Evolutionary conservation across 2,888 invertebrate genomes (phyloP), one percentile per base, ranked within the genome.

Genomic region (Cheilosia impressa): DNA sequence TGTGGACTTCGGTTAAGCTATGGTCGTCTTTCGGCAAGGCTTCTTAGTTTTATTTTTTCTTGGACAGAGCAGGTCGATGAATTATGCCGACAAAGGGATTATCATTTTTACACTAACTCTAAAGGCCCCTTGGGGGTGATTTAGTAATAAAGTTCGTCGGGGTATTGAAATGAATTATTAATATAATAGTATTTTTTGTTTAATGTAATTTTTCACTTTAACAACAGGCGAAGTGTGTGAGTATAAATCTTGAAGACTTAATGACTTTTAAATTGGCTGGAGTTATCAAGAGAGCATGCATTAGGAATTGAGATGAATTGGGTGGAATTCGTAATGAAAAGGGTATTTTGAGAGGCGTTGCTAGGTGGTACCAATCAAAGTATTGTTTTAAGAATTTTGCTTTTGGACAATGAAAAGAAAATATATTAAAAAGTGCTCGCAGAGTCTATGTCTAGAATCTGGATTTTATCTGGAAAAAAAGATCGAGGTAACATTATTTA

Each of bases 21-120:
- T 73, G 50, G 68, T 52, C 63, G 63, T 31, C 34, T 65, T 58
- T 58, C 78, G 63, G n/a, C 62, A 65, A 57, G 58, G 31, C n/a
- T 45, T 31, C 66, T 84, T 22, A 22, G 65, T 34, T 45, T 65
- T 68, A 7, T 17, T 17, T 68, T 65, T 47, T 19, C 7, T 31
- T 13, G 62, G 55, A 47, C 68, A 5, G 52, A 62, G 31, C 41
- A 62, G 38, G 53, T 73, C 52, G 69, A 89, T 91, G 92, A 91
- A 90, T 92, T 91, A 91, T 91, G 91, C 90, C 89, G 91, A 91
- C 91, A 91, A 89, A 89, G 89, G 91, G 92, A 91, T 91, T 91
- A 91, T 91, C 91, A 92, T 91, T 91, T 92, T 91, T 92, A 90
- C 90, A 91, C 91, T 90, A 88, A 72, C 76, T 81, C 62, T 38